Conservation (phyloP, 1,140 invertebrate genomes). For the Luehdorfia chinensis region DNA sequence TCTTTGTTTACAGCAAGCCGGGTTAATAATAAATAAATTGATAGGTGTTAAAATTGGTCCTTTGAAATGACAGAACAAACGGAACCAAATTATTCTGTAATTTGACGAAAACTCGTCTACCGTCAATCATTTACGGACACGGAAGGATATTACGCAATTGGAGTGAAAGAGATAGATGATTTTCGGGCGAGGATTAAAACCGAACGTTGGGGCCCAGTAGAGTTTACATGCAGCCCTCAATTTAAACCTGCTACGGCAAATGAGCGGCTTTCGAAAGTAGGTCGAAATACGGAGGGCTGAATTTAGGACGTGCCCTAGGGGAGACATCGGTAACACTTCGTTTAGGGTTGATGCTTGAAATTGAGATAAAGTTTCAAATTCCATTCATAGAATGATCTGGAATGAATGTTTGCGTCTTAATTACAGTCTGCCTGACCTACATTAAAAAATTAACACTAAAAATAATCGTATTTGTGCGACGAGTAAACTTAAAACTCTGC, state of each 20-base stretch:
- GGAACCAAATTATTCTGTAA: background rate
- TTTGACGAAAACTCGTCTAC: background rate
- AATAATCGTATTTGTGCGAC: too few species aligned
- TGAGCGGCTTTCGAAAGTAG: slow-evolving; percentile 63
- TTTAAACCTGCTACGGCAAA: slow-evolving; percentile 64
- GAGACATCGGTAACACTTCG: slow-evolving; percentile 34
- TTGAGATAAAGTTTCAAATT: background rate
- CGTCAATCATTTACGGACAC: slow-evolving; percentile 2
- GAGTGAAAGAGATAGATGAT: slow-evolving; percentile 6
- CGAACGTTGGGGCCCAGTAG: slow-evolving; percentile 34
- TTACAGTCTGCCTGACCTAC: too few species aligned
- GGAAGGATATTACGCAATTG: slow-evolving; percentile 7
- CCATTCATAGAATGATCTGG: too few species aligned
- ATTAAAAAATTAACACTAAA: too few species aligned
- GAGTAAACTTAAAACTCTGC: too few species aligned
- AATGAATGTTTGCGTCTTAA: too few species aligned
- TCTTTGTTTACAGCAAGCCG: too few species aligned
- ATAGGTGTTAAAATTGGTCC: too few species aligned
- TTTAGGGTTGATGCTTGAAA: slow-evolving; percentile 2
- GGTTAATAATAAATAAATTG: too few species aligned
- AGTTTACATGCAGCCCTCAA: slow-evolving; percentile 66
- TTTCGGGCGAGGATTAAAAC: slow-evolving; percentile 20
- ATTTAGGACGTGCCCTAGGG: slow-evolving; percentile 64
- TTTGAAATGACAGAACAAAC: too few species aligned
- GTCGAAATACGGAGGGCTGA: slow-evolving; percentile 66